Conservation (phyloP, 2,113 vertebrate genomes). For the Mormoops blainvillei region DNA sequence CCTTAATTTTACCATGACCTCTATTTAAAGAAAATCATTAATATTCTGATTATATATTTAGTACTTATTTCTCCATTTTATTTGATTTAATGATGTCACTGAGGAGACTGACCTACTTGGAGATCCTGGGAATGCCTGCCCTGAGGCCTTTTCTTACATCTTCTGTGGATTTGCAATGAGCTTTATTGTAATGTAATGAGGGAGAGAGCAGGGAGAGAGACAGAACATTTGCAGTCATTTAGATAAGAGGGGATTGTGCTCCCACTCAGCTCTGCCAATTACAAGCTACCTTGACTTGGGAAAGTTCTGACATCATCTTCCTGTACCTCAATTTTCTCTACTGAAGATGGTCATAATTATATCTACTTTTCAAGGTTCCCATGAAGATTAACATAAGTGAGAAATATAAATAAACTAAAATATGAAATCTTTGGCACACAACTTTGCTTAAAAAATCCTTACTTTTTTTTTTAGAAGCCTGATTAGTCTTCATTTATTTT, state of each 20-base stretch:
- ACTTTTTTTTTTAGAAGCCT: not conserved
- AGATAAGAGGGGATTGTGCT: fast-evolving
- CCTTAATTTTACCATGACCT: not conserved
- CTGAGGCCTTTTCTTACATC: not conserved
- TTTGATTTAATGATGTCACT: not conserved
- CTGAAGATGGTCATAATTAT: not conserved
- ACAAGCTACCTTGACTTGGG: not conserved
- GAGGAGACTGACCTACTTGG: not conserved
- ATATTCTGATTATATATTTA: not conserved
- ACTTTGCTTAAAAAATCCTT: not conserved
- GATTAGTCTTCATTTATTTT: not conserved
- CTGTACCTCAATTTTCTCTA: not conserved
- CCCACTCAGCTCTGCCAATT: not conserved
- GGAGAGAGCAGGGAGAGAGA: not conserved
- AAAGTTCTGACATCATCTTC: not conserved
- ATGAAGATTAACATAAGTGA: not conserved
- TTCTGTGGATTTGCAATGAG: not conserved
- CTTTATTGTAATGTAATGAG: not conserved
- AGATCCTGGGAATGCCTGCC: not conserved
- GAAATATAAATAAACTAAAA: not conserved
- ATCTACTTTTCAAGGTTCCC: not conserved
- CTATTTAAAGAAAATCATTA: not conserved
- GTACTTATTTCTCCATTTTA: not conserved
- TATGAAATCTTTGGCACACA: not conserved
- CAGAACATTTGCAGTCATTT: not conserved